Base-by-base conservation (phyloP, 2,113 vertebrate species). In the Narcine bancroftii region DNA sequence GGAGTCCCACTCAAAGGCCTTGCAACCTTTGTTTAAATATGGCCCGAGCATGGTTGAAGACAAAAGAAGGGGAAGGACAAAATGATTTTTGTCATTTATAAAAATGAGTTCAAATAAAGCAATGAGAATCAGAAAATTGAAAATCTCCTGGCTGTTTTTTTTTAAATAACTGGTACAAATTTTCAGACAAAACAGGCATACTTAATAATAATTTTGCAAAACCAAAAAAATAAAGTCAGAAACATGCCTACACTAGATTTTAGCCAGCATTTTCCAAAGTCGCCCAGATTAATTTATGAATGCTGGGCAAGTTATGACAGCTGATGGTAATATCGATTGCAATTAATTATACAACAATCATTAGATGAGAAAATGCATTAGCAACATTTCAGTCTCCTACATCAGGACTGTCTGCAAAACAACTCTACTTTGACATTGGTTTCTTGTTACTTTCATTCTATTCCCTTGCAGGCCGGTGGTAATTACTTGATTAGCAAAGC, bases 31-130 rank as follows among this genome's bases (percentile, higher is more conserved):
- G 56, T 53, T 24, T 0, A 85, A 50, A 85, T 60, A 3, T 65
- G n/a, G 17, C 19, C 63, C 83, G n/a, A 63, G 13, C 19, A 24
- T 42, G 5, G 60, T 19, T 29, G 33, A 63, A 87, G 33, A 19
- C 83, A 87, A n/a, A 56, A 87, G 29, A 87, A 79, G 76, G 45
- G n/a, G 24, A 47, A 45, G 75, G 24, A 45, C 3, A 45, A 50
- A 45, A 29, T 53, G 6, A 39, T 9, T 24, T 33, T 26, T 47
- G 15, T 2, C 19, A 26, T n/a, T 2, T 39, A 11, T 11, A 4
- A 60, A 89, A 42, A 50, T 26, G 36, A 19, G 42, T 65, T 89
- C 36, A 89, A 89, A 89, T n/a, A 89, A 65, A 89, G n/a, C 50
- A 21, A 65, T 24, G n/a, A n/a, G n/a, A 7, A 24, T 39, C 60